A percentile compares a stretch with the other conserved stretches of the same genome.
Evolutionary conservation across 2,888 invertebrate genomes (phyloP).

Genomic region (Candidula unifasciata): DNA sequence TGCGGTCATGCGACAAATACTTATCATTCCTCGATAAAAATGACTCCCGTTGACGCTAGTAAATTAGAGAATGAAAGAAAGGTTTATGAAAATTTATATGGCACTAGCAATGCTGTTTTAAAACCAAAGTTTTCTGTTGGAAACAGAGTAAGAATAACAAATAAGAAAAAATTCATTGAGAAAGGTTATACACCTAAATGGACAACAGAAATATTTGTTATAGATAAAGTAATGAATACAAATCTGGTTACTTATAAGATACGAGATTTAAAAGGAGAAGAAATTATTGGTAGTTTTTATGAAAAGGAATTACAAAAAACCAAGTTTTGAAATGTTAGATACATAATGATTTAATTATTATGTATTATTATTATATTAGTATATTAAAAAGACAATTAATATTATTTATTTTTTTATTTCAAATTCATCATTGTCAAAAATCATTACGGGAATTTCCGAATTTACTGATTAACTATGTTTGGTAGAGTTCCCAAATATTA

Average conservation of each 20-base stretch:
- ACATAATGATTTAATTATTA: too few species aligned
- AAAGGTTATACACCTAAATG: conserved; percentile 20
- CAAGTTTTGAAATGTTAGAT: too few species aligned
- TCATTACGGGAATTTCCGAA: too few species aligned
- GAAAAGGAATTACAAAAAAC: too few species aligned
- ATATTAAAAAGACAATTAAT: too few species aligned
- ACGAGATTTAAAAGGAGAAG: not conserved
- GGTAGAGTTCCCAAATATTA: too few species aligned
- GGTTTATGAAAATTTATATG: conserved; percentile 10
- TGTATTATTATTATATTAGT: too few species aligned
- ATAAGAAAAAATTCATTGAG: conserved; percentile 21
- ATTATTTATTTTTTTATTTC: too few species aligned
- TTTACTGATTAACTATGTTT: too few species aligned
- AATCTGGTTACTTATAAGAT: conserved; percentile 27
- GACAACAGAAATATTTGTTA: conserved; percentile 17
- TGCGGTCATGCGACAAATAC: too few species aligned
- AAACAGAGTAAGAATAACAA: conserved; percentile 6
- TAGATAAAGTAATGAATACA: not conserved
- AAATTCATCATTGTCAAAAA: too few species aligned
- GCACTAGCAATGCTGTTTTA: not conserved
- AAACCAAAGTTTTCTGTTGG: not conserved
- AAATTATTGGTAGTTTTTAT: not conserved
- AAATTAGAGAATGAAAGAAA: not conserved
- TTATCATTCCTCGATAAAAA: not conserved
- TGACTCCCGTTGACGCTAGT: conserved; percentile 4